These are phyloP conservation scores for Acutogordius australiensis DNA, from an alignment of 2,888 invertebrate species.

Conservation along the genomic window DNA sequence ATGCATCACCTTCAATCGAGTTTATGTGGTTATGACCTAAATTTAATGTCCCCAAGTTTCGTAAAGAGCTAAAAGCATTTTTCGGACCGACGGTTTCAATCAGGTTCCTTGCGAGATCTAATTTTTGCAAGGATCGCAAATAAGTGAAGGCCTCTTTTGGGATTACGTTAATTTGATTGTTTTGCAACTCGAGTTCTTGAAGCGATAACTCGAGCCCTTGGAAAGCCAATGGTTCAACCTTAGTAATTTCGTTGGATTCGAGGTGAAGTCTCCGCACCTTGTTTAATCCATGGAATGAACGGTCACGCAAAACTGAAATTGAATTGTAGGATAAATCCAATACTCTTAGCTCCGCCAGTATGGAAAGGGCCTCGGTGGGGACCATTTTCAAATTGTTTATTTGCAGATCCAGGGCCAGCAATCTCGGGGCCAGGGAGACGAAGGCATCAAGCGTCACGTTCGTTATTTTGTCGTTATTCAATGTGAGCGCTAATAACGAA, in stretches of 20 bases:
- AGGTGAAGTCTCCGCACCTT: neutral
- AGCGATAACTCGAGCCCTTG: neutral
- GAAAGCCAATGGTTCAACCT: neutral
- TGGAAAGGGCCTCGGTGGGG: neutral
- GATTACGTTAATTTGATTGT: neutral
- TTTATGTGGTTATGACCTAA: neutral
- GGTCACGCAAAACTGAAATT: neutral
- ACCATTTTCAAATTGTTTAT: neutral
- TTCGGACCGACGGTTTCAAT: neutral
- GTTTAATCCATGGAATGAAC: neutral
- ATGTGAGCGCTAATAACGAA: neutral
- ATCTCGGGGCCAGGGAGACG: neutral
- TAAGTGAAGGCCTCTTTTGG: neutral
- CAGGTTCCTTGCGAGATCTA: conserved; percentile 2
- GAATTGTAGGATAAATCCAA: conserved; percentile 7
- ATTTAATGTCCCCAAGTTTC: neutral
- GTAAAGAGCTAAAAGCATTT: neutral
- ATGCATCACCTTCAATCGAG: neutral
- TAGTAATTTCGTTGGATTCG: conserved; percentile 3
- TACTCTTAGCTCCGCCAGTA: neutral
- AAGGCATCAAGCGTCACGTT: neutral
- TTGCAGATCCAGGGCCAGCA: neutral
- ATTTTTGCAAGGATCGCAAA: neutral
- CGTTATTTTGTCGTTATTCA: neutral
- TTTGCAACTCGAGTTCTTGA: neutral